These are phyloP conservation scores for Lophotriccus pileatus DNA, from an alignment of 2,797 vertebrate genomes.

Conservation along the genomic window DNA sequence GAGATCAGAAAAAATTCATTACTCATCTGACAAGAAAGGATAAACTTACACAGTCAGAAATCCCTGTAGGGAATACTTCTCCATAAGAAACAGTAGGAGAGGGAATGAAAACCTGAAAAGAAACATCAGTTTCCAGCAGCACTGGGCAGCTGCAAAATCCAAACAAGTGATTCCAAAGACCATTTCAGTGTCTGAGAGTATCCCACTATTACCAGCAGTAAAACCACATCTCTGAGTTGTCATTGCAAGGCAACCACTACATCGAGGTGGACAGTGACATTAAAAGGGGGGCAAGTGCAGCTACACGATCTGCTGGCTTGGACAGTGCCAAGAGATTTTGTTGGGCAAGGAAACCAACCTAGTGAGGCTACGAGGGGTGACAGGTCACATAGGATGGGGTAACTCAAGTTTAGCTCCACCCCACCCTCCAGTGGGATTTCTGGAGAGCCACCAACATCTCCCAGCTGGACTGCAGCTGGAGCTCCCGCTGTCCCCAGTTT, in stretches of 20 bases:
- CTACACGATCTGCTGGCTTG: background rate
- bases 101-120: background rate
- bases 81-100: background rate
- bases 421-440: background rate
- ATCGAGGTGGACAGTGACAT: background rate
- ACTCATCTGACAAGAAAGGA: background rate
- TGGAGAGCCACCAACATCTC: background rate
- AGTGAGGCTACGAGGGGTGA: background rate
- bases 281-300: background rate
- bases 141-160: background rate
- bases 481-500: background rate
- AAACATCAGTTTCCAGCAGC: background rate
- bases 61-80: background rate
- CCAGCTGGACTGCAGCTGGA: constrained; percentile 19
- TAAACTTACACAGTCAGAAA: constrained; percentile 2
- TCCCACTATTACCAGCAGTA: background rate
- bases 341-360: fast-evolving
- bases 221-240: background rate
- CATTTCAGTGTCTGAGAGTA: background rate
- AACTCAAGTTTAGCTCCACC: background rate
- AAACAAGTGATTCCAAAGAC: background rate
- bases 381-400: background rate
- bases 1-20: background rate
- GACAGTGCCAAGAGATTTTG: background rate
- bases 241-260: fast-evolving